Evolutionary conservation across 2,113 vertebrate species (phyloP), one percentile per base, ranked within the genome.

Genomic region (Austrofundulus limnaeus): DNA sequence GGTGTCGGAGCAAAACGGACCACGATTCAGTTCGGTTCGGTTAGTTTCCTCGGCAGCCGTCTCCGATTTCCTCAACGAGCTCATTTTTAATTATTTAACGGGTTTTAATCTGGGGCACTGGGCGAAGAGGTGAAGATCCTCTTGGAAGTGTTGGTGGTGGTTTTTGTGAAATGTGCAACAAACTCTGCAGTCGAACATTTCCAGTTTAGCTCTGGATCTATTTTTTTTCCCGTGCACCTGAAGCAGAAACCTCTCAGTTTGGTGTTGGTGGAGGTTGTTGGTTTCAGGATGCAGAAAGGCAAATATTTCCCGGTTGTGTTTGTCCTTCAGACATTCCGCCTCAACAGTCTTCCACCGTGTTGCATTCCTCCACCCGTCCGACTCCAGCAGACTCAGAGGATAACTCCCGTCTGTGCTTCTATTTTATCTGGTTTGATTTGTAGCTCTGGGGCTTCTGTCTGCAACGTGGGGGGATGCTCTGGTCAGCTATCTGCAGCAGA

Each of bases 41-140:
- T 74, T 41, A 67, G 48, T 64, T 45, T 74, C 61, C 67, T 75
- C 57, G 20, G 5, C 7, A 5, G 16, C 5, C 0, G 48, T 82
- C 65, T 86, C 81, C 73, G 66, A 81, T 87, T 78, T 78, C 79
- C 45, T 64, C 66, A 2, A 9, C 0, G n/a, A 70, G 66, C 61
- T 46, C 11, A 77, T 70, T 52, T 42, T 88, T 39, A 76, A 81
- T 85, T 84, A 88, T 88, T 89, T 47, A 87, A 49, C 59, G 55
- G 69, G 66, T 56, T 69, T 71, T 19, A 70, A 80, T 79, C 54
- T 72, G 59, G 77, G 76, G 46, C 82, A 78, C 64, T 55, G 82
- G 75, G 71, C 54, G 20, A 74, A 55, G 70, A 60, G 83, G 78
- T 74, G 71, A 74, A 38, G 60, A 62, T 15, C 4, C 51, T 13